Conservation (phyloP, 2,888 invertebrate species). For the Pardosa pseudoannulata region DNA sequence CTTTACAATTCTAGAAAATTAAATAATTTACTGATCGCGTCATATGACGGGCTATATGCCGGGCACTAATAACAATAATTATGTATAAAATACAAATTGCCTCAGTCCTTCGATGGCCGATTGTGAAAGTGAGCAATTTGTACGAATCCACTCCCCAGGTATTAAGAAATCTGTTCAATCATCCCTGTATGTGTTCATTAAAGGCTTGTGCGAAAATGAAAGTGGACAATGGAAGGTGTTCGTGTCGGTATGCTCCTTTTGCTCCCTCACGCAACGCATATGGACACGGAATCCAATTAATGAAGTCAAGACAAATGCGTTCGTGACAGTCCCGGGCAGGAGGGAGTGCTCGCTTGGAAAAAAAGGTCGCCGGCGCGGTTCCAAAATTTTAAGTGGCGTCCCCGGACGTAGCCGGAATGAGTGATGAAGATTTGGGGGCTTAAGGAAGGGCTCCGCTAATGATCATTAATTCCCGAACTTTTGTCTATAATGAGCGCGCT, state of each 20-base stretch:
- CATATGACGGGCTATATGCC: too few species aligned
- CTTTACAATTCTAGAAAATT: too few species aligned
- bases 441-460: too few species aligned
- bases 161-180: neutral
- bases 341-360: neutral
- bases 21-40: too few species aligned
- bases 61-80: too few species aligned
- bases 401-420: neutral
- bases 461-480: too few species aligned
- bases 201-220: neutral
- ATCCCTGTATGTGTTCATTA: neutral
- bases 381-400: neutral
- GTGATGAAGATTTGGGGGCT: neutral
- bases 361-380: neutral
- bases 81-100: too few species aligned
- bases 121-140: too few species aligned
- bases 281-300: neutral
- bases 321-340: neutral
- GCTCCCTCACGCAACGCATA: neutral
- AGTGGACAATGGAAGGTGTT: neutral
- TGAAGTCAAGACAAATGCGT: neutral
- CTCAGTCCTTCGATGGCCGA: too few species aligned
- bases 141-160: too few species aligned
- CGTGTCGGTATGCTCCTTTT: neutral
- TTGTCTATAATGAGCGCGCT: too few species aligned